These are phyloP conservation scores for Montifringilla adamsi DNA, from an alignment of 2,113 vertebrate species.

Conservation along the genomic window DNA sequence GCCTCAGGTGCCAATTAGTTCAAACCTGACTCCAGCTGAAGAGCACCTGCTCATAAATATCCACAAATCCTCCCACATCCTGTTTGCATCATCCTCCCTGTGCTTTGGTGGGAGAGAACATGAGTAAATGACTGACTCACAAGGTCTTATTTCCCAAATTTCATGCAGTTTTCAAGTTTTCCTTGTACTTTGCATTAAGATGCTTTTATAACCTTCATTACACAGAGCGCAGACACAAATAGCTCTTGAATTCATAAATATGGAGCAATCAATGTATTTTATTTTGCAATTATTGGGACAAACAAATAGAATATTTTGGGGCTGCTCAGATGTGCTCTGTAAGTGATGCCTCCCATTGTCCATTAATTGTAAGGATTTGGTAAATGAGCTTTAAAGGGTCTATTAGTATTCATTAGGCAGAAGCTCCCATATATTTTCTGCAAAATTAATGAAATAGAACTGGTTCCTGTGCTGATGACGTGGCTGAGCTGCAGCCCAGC, in stretches of 20 bases:
- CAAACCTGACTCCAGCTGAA: background rate
- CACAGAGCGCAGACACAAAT: background rate
- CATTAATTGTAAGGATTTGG: conserved; percentile 40
- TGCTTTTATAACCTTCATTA: conserved; percentile 19
- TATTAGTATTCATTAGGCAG: conserved; percentile 62
- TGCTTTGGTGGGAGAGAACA: conserved; percentile 12
- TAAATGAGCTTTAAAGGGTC: conserved; percentile 56
- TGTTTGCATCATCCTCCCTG: background rate
- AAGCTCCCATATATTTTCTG: background rate
- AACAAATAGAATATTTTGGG: conserved; percentile 30
- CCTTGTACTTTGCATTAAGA: conserved; percentile 12
- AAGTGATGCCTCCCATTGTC: conserved; percentile 61
- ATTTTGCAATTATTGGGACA: conserved; percentile 45
- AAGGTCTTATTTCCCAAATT: conserved; percentile 1
- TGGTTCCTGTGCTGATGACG: background rate
- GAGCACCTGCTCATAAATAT: conserved; percentile 52
- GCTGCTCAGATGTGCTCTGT: conserved; percentile 26
- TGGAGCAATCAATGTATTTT: conserved; percentile 27
- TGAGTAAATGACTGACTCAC: conserved; percentile 51
- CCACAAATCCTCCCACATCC: conserved; percentile 24
- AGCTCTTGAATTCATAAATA: conserved; percentile 51
- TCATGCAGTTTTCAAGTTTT: conserved; percentile 15
- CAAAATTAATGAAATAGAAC: background rate
- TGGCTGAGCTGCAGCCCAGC: background rate
- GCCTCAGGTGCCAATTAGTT: background rate